phyloP scores from a whole-genome alignment of 1,140 invertebrate species.

The Melipona quadrifasciata region DNA sequence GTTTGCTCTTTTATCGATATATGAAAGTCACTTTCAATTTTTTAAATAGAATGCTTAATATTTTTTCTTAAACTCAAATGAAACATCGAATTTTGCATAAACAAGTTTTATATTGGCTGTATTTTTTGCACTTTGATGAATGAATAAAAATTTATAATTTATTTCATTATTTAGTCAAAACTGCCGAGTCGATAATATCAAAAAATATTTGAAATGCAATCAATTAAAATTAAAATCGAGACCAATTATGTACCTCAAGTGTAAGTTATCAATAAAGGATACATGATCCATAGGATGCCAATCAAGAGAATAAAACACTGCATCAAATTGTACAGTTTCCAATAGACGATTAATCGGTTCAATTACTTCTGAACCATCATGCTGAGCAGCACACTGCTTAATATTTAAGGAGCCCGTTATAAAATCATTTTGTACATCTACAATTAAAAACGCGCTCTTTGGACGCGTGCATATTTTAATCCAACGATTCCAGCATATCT shows the following conservation, averaged over 20 bases:
- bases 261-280: conserved; percentile 97
- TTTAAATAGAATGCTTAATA: too few species aligned
- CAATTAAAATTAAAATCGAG: background rate
- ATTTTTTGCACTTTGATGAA: too few species aligned
- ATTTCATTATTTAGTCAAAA: too few species aligned
- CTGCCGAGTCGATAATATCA: too few species aligned
- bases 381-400: conserved; percentile 94
- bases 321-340: conserved; percentile 92
- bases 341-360: conserved; percentile 95
- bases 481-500: conserved; percentile 90
- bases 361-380: conserved; percentile 94
- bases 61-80: too few species aligned
- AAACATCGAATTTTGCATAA: too few species aligned
- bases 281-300: conserved; percentile 99
- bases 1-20: too few species aligned
- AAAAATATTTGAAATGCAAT: too few species aligned
- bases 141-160: too few species aligned
- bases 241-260: conserved; percentile 73
- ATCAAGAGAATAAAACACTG: conserved; percentile 97
- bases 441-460: conserved; percentile 94
- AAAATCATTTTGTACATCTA: conserved; percentile 99
- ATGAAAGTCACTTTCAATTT: too few species aligned
- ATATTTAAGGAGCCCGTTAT: conserved; percentile 97
- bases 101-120: too few species aligned
- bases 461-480: conserved; percentile 88